Conservation (phyloP, 1,140 invertebrate genomes). For the Babylonia areolata region DNA sequence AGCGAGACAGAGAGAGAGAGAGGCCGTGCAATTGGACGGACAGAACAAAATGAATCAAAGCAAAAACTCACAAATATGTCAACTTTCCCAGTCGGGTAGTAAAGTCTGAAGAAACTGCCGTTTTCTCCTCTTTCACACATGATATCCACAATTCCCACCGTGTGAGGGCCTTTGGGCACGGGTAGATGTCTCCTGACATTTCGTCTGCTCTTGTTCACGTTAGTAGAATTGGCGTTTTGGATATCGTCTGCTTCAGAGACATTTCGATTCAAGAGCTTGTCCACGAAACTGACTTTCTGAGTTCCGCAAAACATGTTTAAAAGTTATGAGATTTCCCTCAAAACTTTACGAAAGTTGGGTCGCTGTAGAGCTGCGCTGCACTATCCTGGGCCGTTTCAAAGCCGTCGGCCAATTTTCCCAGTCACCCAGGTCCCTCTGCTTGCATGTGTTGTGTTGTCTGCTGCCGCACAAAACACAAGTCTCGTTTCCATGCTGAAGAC, state of each 20-base stretch:
- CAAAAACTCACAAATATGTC: constrained; percentile 49
- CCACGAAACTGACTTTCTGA: not conserved
- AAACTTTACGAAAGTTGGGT: not conserved
- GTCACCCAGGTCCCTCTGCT: not conserved
- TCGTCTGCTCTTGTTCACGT: not conserved
- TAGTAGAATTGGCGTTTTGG: too few relatives aligned
- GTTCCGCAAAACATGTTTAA: constrained; percentile 8
- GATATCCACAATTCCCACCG: constrained; percentile 69
- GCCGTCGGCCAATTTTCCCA: too few relatives aligned
- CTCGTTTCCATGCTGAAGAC: constrained; percentile 19
- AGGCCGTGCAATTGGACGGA: not conserved
- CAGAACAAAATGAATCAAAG: not conserved
- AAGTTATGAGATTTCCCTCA: too few relatives aligned
- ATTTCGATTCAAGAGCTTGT: not conserved
- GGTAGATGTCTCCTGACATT: constrained; percentile 63
- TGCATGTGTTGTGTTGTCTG: not conserved
- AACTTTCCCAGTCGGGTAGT: constrained; percentile 64
- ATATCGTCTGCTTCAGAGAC: not conserved
- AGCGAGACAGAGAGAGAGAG: not conserved
- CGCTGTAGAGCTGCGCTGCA: not conserved
- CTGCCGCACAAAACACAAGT: not conserved
- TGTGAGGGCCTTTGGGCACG: constrained; percentile 59
- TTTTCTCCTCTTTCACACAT: constrained; percentile 62
- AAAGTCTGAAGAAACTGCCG: constrained; percentile 65
- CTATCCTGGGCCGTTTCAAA: not conserved